Conservation (phyloP, 2,888 invertebrate species). For the Fissipunctia ypsillon region DNA sequence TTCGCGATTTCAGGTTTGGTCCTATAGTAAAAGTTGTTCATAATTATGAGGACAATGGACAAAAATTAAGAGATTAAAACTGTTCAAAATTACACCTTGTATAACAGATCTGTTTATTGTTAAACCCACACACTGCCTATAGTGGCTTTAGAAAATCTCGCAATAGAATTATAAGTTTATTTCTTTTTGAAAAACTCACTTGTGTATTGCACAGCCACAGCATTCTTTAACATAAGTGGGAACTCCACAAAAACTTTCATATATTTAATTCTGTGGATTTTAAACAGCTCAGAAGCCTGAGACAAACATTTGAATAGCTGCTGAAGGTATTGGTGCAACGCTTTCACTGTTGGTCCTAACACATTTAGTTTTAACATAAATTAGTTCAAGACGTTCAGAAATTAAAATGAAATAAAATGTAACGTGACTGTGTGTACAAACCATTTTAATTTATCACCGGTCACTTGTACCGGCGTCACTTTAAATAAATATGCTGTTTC, state of each 20-base stretch:
- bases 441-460: slow-evolving; percentile 19
- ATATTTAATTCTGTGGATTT: slow-evolving; percentile 24
- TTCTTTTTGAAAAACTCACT: slow-evolving; percentile 47
- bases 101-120: slow-evolving; percentile 38
- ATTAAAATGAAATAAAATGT: slow-evolving; percentile 6
- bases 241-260: slow-evolving; percentile 9
- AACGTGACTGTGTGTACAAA: not conserved
- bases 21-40: no score
- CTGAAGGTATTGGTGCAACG: not conserved
- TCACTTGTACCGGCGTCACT: slow-evolving; percentile 21
- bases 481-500: slow-evolving; percentile 27
- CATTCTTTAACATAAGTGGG: slow-evolving; percentile 33
- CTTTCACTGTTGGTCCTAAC: not conserved
- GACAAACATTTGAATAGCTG: slow-evolving; percentile 15
- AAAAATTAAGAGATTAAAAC: no score
- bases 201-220: slow-evolving; percentile 14
- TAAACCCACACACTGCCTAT: slow-evolving; percentile 11
- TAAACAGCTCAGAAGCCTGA: not conserved
- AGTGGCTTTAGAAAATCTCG: slow-evolving; percentile 37
- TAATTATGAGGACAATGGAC: no score
- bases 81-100: no score
- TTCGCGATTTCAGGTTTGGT: no score
- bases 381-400: slow-evolving; percentile 1
- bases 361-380: not conserved
- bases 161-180: slow-evolving; percentile 53